Evolutionary conservation across 2,113 vertebrate genomes (phyloP).

Genomic region (Natator depressus): DNA sequence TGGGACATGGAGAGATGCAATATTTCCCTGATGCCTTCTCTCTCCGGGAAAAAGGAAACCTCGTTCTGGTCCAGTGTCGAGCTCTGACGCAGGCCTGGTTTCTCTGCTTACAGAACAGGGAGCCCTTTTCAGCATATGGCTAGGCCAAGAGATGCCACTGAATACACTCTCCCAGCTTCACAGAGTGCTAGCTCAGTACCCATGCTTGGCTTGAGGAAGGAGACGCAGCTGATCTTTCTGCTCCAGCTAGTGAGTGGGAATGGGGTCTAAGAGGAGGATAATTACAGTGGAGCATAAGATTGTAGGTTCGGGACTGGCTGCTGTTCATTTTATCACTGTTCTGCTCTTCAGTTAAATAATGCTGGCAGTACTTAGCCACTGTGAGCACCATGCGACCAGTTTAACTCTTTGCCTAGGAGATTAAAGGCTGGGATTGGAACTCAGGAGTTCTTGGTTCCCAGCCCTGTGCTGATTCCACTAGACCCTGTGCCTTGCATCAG

Average conservation of each 20-base stretch:
- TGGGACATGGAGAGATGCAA: not conserved
- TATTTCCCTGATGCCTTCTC: not conserved
- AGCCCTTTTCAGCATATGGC: not conserved
- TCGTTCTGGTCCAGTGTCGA: rapidly evolving
- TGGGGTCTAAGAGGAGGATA: not conserved
- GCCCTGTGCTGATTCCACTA: not conserved
- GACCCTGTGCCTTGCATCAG: not conserved
- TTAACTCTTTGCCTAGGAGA: not conserved
- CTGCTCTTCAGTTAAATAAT: not conserved
- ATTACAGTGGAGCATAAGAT: not conserved
- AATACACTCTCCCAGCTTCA: not conserved
- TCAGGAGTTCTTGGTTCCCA: not conserved
- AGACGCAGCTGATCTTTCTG: not conserved
- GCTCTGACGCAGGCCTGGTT: rapidly evolving
- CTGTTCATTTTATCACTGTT: not conserved
- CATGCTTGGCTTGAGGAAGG: not conserved
- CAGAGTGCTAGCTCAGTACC: not conserved
- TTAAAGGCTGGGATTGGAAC: not conserved
- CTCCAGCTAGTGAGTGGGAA: not conserved
- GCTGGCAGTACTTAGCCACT: not conserved
- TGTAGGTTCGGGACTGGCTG: not conserved
- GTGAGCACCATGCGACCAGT: not conserved
- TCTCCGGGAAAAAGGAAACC: not conserved
- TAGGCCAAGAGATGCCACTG: not conserved
- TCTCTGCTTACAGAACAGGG: rapidly evolving